Evolutionary conservation across 2,113 vertebrate species (phyloP).

Genomic region (Saimiri boliviensis): DNA sequence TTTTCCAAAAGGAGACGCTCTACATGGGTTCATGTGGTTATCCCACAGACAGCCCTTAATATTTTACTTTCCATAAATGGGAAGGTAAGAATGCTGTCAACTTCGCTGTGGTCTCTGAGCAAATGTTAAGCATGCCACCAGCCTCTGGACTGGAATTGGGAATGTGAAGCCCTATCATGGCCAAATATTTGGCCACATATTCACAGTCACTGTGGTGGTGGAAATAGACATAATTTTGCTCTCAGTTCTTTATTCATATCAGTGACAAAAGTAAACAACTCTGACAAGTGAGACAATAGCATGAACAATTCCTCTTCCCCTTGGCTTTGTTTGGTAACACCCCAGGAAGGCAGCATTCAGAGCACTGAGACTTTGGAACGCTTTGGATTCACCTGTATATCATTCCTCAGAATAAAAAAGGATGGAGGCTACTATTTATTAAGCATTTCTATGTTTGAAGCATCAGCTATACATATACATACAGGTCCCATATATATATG

Average conservation of each 20-base stretch:
- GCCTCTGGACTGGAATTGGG: background rate
- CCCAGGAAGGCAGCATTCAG: background rate
- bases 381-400: background rate
- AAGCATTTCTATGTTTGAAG: background rate
- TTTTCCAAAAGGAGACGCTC: background rate
- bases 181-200: background rate
- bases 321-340: background rate
- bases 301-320: background rate
- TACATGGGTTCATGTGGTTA: background rate
- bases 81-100: background rate
- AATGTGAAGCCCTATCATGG: background rate
- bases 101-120: background rate
- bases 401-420: background rate
- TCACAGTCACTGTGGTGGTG: background rate
- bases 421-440: background rate
- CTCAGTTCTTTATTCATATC: slow-evolving; percentile 9
- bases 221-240: background rate
- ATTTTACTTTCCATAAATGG: slow-evolving; percentile 21
- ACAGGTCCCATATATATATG: background rate
- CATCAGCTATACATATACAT: background rate
- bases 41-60: slow-evolving; percentile 17
- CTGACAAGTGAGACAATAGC: background rate
- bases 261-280: background rate
- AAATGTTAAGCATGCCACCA: background rate
- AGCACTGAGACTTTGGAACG: background rate